Conservation (phyloP, 2,113 vertebrate genomes). For the Orycteropus afer region DNA sequence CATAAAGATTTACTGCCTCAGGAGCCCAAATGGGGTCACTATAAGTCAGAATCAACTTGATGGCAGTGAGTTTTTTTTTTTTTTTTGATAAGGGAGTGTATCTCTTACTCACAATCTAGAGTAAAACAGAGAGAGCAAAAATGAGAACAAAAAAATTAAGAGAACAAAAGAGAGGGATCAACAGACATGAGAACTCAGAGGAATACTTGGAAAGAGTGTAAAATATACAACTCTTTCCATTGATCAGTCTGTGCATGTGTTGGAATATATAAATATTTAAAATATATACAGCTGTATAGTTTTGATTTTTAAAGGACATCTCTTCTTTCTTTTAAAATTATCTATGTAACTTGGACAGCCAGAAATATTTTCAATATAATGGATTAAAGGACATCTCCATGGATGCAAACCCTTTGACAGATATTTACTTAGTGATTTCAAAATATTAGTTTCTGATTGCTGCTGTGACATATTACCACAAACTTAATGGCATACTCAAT, state of each 20-base stretch:
- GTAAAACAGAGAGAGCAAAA: background rate
- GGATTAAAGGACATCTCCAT: background rate
- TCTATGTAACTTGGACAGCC: background rate
- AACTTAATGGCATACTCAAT: background rate
- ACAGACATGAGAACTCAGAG: background rate
- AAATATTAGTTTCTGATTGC: no score
- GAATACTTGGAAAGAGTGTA: background rate
- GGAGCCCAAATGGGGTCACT: no score
- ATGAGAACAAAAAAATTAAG: background rate
- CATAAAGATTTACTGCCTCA: no score
- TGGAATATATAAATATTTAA: rapidly evolving
- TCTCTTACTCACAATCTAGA: background rate
- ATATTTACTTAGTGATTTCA: no score
- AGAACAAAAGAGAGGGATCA: background rate
- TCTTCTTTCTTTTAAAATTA: background rate
- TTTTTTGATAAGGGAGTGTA: background rate
- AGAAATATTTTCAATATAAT: background rate
- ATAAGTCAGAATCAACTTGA: no score
- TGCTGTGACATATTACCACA: no score
- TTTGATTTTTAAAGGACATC: background rate
- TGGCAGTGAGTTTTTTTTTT: no score
- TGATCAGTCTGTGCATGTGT: background rate
- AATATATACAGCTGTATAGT: background rate
- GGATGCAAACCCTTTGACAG: background rate
- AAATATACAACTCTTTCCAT: background rate